Percentiles rank a stretch among this genome's conserved stretches.
Conservation (phyloP, 2,888 invertebrate genomes). For the Caenorhabditis zanzibari region DNA sequence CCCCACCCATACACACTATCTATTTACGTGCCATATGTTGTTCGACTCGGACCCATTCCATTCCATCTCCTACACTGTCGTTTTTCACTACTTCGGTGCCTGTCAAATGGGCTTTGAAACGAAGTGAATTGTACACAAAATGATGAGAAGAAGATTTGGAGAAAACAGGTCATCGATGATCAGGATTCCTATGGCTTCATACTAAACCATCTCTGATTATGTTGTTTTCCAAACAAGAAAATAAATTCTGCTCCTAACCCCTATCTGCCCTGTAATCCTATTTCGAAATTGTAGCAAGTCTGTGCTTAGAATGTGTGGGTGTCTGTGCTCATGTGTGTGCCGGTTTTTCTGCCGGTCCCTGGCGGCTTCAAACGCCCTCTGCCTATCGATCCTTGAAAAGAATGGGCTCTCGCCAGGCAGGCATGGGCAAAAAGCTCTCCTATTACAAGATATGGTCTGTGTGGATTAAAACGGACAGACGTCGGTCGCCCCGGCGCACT, state of each 20-base stretch:
- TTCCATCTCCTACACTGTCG: conserved; percentile 59
- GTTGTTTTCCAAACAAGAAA: no score
- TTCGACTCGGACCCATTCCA: conserved; percentile 48
- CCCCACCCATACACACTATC: conserved; percentile 56
- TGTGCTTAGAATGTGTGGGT: conserved; percentile 1
- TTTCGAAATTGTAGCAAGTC: conserved; percentile 37
- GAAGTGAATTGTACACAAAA: conserved; percentile 34
- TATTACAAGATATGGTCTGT: conserved; percentile 73
- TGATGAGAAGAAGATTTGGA: not conserved
- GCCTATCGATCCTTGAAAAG: conserved; percentile 52
- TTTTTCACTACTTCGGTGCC: conserved; percentile 21
- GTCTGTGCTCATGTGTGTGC: conserved; percentile 15
- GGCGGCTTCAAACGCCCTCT: conserved; percentile 47
- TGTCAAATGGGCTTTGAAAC: conserved; percentile 16
- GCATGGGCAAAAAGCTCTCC: conserved; percentile 43
- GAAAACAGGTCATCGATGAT: conserved; percentile 33
- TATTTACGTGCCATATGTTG: conserved; percentile 68
- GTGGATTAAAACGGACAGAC: conserved; percentile 64
- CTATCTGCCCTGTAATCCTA: conserved; percentile 50
- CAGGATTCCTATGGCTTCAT: conserved; percentile 6
- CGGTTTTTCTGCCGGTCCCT: conserved; percentile 53
- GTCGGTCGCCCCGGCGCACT: conserved; percentile 41
- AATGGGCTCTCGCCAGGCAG: conserved; percentile 8
- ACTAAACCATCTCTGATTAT: no score
- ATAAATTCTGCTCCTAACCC: no score